Evolutionary conservation across 2,888 invertebrate species (phyloP).

Genomic region (Imbricaverruca yamaguchii): DNA sequence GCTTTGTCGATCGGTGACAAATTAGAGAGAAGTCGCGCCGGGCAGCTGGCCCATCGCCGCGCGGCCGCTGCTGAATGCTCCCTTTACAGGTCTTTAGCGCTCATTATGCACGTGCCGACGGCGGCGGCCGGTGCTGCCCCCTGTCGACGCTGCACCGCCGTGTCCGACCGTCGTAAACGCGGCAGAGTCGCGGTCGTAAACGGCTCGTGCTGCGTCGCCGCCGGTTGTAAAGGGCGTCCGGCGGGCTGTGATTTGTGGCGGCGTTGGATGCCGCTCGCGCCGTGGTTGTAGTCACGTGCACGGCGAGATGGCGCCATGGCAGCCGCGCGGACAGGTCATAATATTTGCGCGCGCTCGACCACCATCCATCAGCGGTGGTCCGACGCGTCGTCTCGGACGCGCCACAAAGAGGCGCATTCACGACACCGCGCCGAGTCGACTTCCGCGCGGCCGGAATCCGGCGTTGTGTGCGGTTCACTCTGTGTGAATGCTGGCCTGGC

Average conservation of each 20-base stretch:
- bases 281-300: no score
- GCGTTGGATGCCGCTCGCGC: not conserved
- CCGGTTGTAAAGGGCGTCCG: not conserved
- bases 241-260: not conserved
- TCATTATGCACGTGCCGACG: slow-evolving; percentile 14
- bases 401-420: not conserved
- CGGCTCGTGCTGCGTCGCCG: not conserved
- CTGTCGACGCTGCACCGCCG: not conserved
- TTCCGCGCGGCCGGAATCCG: not conserved
- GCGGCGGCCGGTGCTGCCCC: not conserved
- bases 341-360: not conserved
- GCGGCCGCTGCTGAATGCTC: not conserved
- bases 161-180: not conserved
- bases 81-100: slow-evolving; percentile 21
- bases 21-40: not conserved
- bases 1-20: slow-evolving; percentile 21
- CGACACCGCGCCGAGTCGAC: not conserved
- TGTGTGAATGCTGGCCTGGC: not conserved
- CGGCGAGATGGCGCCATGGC: no score
- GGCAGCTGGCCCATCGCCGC: not conserved
- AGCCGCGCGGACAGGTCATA: not conserved
- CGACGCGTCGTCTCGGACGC: not conserved
- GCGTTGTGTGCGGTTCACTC: not conserved
- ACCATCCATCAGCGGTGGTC: not conserved
- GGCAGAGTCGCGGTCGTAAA: not conserved